Base-by-base conservation (phyloP, 1,140 invertebrate species). In the Tetramorium alpestre region DNA sequence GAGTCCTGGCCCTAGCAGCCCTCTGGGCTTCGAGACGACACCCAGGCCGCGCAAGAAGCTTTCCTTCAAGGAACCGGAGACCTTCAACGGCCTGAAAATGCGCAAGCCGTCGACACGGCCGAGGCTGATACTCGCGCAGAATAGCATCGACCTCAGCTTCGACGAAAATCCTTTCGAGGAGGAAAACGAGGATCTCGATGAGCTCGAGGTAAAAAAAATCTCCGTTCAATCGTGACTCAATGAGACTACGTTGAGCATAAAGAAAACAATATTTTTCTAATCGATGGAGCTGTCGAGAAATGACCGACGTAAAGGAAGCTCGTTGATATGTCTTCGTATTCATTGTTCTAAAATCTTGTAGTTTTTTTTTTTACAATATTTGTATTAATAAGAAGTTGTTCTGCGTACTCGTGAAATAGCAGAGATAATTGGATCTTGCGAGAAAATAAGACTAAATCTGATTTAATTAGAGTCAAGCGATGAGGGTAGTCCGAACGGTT, bases 401-500 rank as follows among this genome's bases (percentile, higher is more conserved):
- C 54, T 33, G 16, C 16, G 25, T 25, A 33, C 10, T 76, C 58
- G 44, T 18, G n/a, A 62, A 85, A 11, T 44, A 47, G 25, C n/a
- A 49, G 60, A n/a, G 28, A 64, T 4, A 33, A 38, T 64, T 64
- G 28, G 16, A 65, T 2, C 56, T 0, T 3, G 41, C 6, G 11
- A 62, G 73, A 33, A 87, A 85, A 87, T 60, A 60, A 76, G 33
- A 22, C 56, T 47, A 13, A 87, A 49, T 91, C 65, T 73, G 67
- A 60, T 87, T 91, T 89, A 62, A 85, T 76, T 97, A 99, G 99
- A 99, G 98, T 95, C 99, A 99, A 96, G 99, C 99, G 5, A 99
- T 99, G 98, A 96, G 98, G 92, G 98, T 99, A 90, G 99, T 99
- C 56, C 96, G 99, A 92, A 99, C 99, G 0, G 99, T 99, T 87